Evolutionary conservation across 30 jellyfish, hydroid and myxozoan species (phyloP).

Genomic region (Hydractinia echinata): DNA sequence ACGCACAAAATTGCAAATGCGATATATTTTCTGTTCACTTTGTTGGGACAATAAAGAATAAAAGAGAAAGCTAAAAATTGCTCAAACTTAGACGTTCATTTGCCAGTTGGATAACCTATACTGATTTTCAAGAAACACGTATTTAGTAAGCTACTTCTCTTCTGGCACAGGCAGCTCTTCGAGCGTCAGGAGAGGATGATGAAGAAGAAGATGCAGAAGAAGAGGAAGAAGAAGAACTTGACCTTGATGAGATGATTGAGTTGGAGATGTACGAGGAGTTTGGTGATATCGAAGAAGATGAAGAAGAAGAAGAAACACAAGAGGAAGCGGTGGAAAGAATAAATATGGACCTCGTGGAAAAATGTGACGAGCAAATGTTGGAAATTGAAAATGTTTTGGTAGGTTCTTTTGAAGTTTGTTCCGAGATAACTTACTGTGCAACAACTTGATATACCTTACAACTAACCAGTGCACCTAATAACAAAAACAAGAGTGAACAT

Average conservation of each 20-base stretch:
- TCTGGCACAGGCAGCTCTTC: not conserved
- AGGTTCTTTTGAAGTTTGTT: not conserved
- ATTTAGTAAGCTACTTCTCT: not conserved
- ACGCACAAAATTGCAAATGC: too few species aligned
- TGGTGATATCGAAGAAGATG: constrained; percentile 79
- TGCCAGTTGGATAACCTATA: too few species aligned
- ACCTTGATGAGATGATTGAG: constrained; percentile 64
- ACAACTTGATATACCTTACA: not conserved
- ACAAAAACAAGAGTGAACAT: too few species aligned
- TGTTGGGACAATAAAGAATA: too few species aligned
- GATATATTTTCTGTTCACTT: too few species aligned
- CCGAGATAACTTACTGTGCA: not conserved
- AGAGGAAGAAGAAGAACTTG: constrained; percentile 71
- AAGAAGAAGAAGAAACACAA: constrained; percentile 86
- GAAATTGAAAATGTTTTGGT: constrained; percentile 50
- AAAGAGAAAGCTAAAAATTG: too few species aligned
- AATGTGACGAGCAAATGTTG: constrained; percentile 61
- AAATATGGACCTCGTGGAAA: constrained; percentile 62
- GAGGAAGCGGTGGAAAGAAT: constrained; percentile 90
- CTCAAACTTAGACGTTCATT: not conserved
- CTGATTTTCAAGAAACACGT: not conserved
- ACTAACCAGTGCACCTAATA: too few species aligned
- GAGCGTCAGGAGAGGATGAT: constrained; percentile 48
- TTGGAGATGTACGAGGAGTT: constrained; percentile 29
- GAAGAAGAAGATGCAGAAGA: constrained; percentile 47